Evolutionary conservation across 2,888 invertebrate species (phyloP), one percentile per base, ranked within the genome.

Genomic region (Prosopocoilus inquinatus): DNA sequence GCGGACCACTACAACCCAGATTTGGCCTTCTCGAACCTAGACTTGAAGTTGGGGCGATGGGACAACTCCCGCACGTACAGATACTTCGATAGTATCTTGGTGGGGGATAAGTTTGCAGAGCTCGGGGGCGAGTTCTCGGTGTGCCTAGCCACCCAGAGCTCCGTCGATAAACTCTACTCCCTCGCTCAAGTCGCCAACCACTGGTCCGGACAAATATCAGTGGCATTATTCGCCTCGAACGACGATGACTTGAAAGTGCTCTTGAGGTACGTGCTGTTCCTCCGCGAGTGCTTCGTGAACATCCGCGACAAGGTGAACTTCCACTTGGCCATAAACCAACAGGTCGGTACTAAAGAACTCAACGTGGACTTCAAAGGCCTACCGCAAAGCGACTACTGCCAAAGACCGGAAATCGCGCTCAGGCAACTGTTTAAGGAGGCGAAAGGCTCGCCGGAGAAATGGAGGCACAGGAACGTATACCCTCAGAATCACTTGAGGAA

Each of bases 401-500:
- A 83, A 32, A 82, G 84, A 57, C 88, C 87, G 0, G 88, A 90
- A 47, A 78, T 84, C 15, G 83, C 83, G 0, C 71, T 89, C 32
- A 81, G 81, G 57, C 76, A 79, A 41, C 77, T 91, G 11, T 74
- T 87, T 2, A 85, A 82, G 52, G 78, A 81, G 15, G 78, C 89
- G 35, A 79, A 84, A 1, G 75, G 80, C 1, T 85, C 86, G 48
- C 87, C 88, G 2, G 79, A 83, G 2, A 82, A 84, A 50, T 92
- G 92, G 92, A 80, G 90, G 50, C 79, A 85, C 44, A 84, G 85
- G 57, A 84, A 89, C 70, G 85, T 89, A 0, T 94, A 94, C 73
- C 94, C 94, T 0, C 94, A 94, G 77, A 95, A 94, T 71, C 91
- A 93, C 70, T 79, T 94, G 78, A 80, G 94, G 62, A 95, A 95